Evolutionary conservation across 2,797 vertebrate species (phyloP).

Genomic region (Clarias laeviceps): DNA sequence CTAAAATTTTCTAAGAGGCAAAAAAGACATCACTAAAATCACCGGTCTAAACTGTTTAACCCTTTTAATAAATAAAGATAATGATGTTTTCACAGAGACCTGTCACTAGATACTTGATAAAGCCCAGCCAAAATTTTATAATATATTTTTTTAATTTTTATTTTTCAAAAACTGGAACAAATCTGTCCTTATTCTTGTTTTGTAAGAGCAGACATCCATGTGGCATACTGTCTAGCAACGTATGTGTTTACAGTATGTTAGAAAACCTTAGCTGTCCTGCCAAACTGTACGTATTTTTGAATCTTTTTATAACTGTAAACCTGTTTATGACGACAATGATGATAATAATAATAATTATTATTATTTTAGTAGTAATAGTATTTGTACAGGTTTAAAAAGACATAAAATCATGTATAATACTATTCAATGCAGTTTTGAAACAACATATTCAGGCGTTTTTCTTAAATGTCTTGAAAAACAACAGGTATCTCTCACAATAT

Average conservation of each 20-base stretch:
- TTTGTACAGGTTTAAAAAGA: too few relatives aligned
- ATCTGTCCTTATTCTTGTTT: slow-evolving; percentile 36
- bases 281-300: not conserved
- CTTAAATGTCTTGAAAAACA: not conserved
- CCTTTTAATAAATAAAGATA: not conserved
- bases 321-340: not conserved
- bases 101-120: not conserved
- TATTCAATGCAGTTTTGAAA: not conserved
- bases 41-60: not conserved
- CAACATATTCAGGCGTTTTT: not conserved
- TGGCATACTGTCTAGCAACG: slow-evolving; percentile 8
- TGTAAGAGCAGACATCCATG: slow-evolving; percentile 18
- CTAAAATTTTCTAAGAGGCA: not conserved
- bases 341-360: not conserved
- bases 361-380: too few relatives aligned
- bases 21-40: not conserved
- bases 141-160: not conserved
- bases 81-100: not conserved
- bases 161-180: not conserved
- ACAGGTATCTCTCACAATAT: too few relatives aligned
- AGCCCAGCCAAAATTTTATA: not conserved
- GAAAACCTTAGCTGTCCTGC: slow-evolving; percentile 17
- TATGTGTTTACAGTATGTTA: slow-evolving; percentile 33
- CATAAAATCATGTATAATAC: too few relatives aligned
- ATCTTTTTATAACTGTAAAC: not conserved